Evolutionary conservation across 1,140 invertebrate species (phyloP).

Genomic region (Galleria mellonella): DNA sequence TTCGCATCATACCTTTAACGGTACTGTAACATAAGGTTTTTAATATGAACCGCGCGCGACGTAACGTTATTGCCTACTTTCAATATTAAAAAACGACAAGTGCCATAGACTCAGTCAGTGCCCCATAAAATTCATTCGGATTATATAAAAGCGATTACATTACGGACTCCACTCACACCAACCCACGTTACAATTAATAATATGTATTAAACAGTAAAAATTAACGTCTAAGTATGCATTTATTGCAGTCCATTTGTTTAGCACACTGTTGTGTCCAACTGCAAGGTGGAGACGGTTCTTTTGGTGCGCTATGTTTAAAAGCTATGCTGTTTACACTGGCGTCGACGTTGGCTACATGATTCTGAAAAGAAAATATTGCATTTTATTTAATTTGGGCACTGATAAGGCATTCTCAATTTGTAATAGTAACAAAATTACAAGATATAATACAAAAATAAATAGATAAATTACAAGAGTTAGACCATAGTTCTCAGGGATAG

Average conservation of each 20-base stretch:
- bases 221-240: conserved; percentile 56
- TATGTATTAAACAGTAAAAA: conserved; percentile 47
- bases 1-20: no score
- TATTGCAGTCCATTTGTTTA: conserved; percentile 48
- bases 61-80: background rate
- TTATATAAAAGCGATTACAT: conserved; percentile 58
- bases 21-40: no score
- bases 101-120: background rate
- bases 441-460: no score
- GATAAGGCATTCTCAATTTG: no score
- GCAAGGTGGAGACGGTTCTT: conserved; percentile 25
- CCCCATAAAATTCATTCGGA: conserved; percentile 15
- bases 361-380: conserved; percentile 25
- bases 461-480: no score
- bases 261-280: conserved; percentile 21
- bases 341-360: conserved; percentile 38
- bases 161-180: conserved; percentile 53
- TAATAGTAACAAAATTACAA: no score
- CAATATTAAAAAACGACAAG: background rate
- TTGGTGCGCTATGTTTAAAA: conserved; percentile 34
- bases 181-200: conserved; percentile 49
- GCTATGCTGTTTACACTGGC: conserved; percentile 48
- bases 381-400: no score
- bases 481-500: no score
- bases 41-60: no score